Conservation (phyloP, 1,140 invertebrate species). For the Sycobia sp. region DNA sequence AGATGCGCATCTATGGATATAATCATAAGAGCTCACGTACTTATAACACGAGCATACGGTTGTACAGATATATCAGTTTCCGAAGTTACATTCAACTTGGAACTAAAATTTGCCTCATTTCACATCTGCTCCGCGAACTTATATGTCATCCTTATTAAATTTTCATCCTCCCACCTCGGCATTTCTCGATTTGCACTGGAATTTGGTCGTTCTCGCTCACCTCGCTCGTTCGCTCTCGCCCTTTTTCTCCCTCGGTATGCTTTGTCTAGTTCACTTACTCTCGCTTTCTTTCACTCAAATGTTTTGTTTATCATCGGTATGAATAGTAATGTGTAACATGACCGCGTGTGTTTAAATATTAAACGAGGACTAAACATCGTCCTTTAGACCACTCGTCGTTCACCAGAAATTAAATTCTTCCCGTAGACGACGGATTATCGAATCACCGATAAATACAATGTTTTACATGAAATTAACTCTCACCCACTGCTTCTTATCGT, state of each 20-base stretch:
- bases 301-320: conserved; percentile 10
- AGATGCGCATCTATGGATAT: neutral
- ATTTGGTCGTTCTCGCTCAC: neutral
- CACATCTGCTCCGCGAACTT: too few relatives aligned
- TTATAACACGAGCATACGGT: conserved; percentile 16
- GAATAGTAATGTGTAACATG: conserved; percentile 31
- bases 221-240: conserved; percentile 1
- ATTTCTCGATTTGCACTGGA: neutral
- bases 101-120: too few relatives aligned
- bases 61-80: conserved; percentile 9
- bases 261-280: neutral
- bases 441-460: conserved; percentile 31
- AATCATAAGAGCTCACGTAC: conserved; percentile 17
- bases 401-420: too few relatives aligned
- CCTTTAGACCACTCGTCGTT: conserved; percentile 30
- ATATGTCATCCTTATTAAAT: neutral
- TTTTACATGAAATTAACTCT: conserved; percentile 25
- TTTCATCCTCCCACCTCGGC: neutral
- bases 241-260: neutral
- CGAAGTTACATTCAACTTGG: neutral
- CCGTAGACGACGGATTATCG: conserved; percentile 18
- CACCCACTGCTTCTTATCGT: conserved; percentile 14
- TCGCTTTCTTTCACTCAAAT: conserved; percentile 16
- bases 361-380: conserved; percentile 32
- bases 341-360: conserved; percentile 37